Evolutionary conservation across 64 coral and sea anemone genomes (phyloP).

Genomic region (Platygyra sinensis): DNA sequence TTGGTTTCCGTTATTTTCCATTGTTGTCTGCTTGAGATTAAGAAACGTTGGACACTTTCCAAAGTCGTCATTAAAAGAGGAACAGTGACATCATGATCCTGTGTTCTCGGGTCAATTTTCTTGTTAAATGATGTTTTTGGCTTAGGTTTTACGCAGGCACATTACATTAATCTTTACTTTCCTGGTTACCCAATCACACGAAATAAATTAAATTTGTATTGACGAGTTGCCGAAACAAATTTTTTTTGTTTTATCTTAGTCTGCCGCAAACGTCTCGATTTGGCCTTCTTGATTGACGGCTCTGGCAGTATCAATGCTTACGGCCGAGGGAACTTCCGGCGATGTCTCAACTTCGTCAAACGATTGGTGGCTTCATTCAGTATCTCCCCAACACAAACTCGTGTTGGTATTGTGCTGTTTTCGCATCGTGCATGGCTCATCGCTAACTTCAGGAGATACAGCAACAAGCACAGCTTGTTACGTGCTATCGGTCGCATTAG

Average conservation of each 20-base stretch:
- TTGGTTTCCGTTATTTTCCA: too few species aligned
- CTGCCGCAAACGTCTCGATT: constrained; percentile 41
- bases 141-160: too few species aligned
- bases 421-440: constrained; percentile 47
- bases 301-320: constrained; percentile 68
- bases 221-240: background rate
- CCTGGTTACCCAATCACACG: too few species aligned
- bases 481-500: constrained; percentile 44
- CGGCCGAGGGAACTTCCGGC: constrained; percentile 66
- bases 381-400: constrained; percentile 48
- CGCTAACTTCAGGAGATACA: constrained; percentile 62
- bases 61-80: too few species aligned
- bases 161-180: background rate
- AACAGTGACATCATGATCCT: too few species aligned
- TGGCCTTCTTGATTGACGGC: constrained; percentile 62
- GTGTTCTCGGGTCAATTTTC: too few species aligned
- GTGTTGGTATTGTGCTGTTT: constrained; percentile 63
- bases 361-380: constrained; percentile 36
- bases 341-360: constrained; percentile 70
- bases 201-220: too few species aligned
- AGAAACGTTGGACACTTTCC: too few species aligned
- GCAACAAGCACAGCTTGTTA: constrained; percentile 49
- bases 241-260: background rate
- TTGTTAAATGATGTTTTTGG: too few species aligned
- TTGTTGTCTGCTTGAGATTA: too few species aligned